phyloP scores from a whole-genome alignment of 2,797 vertebrate genomes.

The Acanthiza pusilla region DNA sequence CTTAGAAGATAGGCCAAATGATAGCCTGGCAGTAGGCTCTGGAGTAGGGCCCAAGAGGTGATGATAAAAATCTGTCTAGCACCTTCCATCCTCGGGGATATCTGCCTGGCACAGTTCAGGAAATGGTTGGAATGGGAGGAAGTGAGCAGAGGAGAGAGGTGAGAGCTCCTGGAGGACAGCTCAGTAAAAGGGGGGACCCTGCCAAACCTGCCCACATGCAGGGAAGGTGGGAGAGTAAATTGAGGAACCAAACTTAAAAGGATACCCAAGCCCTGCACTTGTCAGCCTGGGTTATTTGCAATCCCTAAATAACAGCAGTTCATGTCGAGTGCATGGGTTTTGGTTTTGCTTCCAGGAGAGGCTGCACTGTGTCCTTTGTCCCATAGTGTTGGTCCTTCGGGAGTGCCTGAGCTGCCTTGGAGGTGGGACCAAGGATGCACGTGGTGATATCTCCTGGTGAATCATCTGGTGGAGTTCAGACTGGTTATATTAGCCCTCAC shows the following conservation, averaged over 20 bases:
- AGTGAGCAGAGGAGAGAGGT: background rate
- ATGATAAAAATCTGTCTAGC: slow-evolving; percentile 52
- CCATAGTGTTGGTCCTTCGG: accelerated
- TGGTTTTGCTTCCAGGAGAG: background rate
- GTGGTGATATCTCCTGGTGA: background rate
- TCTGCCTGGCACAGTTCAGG: background rate
- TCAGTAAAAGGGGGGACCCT: background rate
- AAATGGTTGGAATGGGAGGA: background rate
- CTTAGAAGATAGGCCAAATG: slow-evolving; percentile 48
- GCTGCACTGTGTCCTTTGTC: background rate
- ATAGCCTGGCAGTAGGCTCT: slow-evolving; percentile 14
- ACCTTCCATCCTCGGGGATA: background rate
- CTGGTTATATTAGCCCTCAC: background rate
- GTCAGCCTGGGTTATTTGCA: background rate
- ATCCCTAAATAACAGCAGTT: background rate
- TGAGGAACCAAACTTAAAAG: background rate
- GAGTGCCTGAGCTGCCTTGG: background rate
- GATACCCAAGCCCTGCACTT: background rate
- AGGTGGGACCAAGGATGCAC: background rate
- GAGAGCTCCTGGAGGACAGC: background rate
- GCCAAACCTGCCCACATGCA: background rate
- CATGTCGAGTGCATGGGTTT: accelerated
- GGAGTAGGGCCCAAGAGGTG: slow-evolving; percentile 23
- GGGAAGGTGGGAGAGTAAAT: background rate
- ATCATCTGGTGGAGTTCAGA: background rate